Evolutionary conservation across 2,113 vertebrate genomes (phyloP).

Genomic region (Tachuris rubrigastra): DNA sequence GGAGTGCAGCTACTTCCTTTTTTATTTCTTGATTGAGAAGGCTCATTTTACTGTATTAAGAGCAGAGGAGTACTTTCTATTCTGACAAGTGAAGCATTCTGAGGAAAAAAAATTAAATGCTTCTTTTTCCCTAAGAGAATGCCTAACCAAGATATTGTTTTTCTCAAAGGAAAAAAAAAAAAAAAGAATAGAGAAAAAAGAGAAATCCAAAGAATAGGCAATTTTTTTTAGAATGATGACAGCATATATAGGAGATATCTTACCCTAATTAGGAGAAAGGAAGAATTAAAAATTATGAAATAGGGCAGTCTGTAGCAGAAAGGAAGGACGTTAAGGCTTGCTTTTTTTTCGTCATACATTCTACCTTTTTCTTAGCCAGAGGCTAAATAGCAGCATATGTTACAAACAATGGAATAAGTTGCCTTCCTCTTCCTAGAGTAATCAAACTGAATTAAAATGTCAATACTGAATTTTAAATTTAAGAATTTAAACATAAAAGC

Average conservation of each 20-base stretch:
- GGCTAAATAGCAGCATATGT: neutral
- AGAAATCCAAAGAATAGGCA: neutral
- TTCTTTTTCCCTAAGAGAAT: neutral
- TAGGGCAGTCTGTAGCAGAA: neutral
- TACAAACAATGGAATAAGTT: neutral
- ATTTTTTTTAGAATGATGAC: neutral
- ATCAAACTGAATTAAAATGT: neutral
- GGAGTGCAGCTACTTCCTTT: neutral
- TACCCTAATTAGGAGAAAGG: neutral
- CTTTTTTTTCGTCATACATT: neutral
- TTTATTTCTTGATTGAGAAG: neutral
- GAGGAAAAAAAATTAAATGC: neutral
- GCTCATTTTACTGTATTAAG: neutral
- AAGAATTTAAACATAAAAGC: neutral
- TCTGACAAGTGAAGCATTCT: neutral
- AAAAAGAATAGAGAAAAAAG: no score
- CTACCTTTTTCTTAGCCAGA: neutral
- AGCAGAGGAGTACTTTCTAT: neutral
- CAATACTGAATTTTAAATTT: neutral
- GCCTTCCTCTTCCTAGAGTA: neutral
- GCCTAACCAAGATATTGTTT: neutral
- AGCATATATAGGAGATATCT: neutral
- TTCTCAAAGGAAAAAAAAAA: neutral
- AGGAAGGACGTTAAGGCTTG: neutral
- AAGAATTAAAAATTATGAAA: neutral